Conservation (phyloP, 2,888 invertebrate genomes). For the Drosophila nr. perissopoda region DNA sequence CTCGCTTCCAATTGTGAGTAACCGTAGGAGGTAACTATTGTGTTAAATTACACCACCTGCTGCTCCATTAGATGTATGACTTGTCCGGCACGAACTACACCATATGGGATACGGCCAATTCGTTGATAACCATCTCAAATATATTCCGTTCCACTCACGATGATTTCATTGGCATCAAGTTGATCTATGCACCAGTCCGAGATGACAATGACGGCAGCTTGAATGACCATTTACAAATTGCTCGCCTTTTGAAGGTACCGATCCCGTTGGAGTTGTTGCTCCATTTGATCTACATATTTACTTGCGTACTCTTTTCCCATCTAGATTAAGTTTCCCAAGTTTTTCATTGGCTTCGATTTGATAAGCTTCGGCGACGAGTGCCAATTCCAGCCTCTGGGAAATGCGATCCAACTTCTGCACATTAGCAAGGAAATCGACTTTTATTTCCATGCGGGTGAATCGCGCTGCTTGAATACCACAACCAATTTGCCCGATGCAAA, state of each 20-base stretch:
- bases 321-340: constrained; percentile 86
- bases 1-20: constrained; percentile 85
- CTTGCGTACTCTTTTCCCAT: not conserved
- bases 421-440: constrained; percentile 86
- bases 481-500: constrained; percentile 87
- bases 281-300: too few relatives aligned
- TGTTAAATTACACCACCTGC: not conserved
- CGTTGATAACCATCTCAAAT: constrained; percentile 86
- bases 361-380: constrained; percentile 89
- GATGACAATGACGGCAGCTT: constrained; percentile 83
- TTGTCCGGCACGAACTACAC: constrained; percentile 87
- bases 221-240: constrained; percentile 61
- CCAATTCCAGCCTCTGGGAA: constrained; percentile 87
- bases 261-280: not conserved
- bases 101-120: constrained; percentile 86
- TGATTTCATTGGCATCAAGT: constrained; percentile 88
- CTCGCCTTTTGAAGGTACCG: constrained; percentile 55
- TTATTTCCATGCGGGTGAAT: constrained; percentile 93
- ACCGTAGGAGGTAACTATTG: not conserved
- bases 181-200: constrained; percentile 89
- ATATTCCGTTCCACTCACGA: constrained; percentile 86
- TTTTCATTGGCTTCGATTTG: constrained; percentile 91
- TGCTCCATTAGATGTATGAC: constrained; percentile 86
- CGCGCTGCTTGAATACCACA: constrained; percentile 88
- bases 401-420: constrained; percentile 86